These are phyloP conservation scores for Manduca sexta DNA, from an alignment of 1,140 invertebrate species.

Conservation along the genomic window DNA sequence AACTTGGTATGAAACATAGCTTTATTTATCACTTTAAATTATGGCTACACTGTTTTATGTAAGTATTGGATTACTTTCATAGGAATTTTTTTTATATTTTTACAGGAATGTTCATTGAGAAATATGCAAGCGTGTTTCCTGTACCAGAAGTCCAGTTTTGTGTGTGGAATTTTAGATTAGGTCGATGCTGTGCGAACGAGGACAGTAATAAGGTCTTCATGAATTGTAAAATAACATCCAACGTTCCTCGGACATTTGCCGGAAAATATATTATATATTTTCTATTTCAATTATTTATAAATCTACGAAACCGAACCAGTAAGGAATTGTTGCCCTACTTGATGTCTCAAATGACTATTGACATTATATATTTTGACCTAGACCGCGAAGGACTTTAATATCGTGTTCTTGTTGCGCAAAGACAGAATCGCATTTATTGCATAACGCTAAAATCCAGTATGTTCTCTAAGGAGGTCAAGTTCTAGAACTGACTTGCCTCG, in stretches of 20 bases:
- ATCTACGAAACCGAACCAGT: conserved; percentile 9
- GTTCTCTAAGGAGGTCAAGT: conserved; percentile 56
- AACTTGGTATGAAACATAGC: no score
- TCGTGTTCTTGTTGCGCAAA: conserved; percentile 26
- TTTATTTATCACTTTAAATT: no score
- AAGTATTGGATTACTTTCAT: no score
- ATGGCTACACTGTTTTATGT: no score
- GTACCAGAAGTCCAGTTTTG: conserved; percentile 17
- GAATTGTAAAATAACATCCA: no score
- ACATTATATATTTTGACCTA: conserved; percentile 14
- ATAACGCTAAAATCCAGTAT: conserved; percentile 41
- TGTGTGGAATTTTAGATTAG: conserved; percentile 8
- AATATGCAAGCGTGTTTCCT: background rate
- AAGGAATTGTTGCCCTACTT: background rate
- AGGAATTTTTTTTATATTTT: no score
- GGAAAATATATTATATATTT: no score
- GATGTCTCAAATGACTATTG: background rate
- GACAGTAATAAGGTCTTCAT: conserved; percentile 11
- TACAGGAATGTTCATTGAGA: background rate
- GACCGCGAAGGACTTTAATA: conserved; percentile 24
- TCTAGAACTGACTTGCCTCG: conserved; percentile 26
- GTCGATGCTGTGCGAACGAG: conserved; percentile 7
- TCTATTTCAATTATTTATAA: no score
- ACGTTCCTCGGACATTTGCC: no score
- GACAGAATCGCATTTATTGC: conserved; percentile 32